Base-by-base conservation (phyloP, 2,888 invertebrate species). In the Agrochola litura region DNA sequence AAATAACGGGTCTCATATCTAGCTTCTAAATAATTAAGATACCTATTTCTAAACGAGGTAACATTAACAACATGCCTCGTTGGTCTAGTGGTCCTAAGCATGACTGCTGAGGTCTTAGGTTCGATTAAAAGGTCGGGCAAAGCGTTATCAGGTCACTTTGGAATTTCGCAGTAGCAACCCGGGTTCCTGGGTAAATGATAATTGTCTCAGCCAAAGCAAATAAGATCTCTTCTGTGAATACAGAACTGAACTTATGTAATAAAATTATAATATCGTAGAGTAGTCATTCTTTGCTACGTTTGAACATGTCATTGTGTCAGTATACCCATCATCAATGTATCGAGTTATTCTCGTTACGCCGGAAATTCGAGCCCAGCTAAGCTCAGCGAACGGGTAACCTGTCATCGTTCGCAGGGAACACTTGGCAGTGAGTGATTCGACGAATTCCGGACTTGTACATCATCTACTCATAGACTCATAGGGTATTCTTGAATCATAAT, bases 371-470 rank as follows among this genome's bases (percentile, higher is more conserved):
- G 64, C 30, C 16, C 16, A 61, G 64, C 54, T 14, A 63, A 69
- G 64, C 73, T 77, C 56, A 54, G 58, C 54, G 56, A 41, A 9
- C 61, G 56, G 60, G 52, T 52, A 60, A 46, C 75, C 72, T 70
- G 72, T 70, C 83, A 78, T 69, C 46, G 58, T 71, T 71, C 65
- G 37, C 46, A 68, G 52, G 9, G 43, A 68, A 49, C 69, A 12
- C n/a, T 77, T 78, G 72, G 41, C 79, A 83, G 54, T 83, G 83
- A 83, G 70, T 83, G 73, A 76, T 79, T 67, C 73, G 41, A 63
- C 37, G 19, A 64, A 73, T 68, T 79, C 67, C 70, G 63, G 25
- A 60, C 70, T 49, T 60, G 30, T 19, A 73, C 25, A 16, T 22
- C 61, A 37, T n/a, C 10, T 37, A 46, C 30, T 16, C 46, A 8